Percentiles rank a stretch among this genome's conserved stretches.
These are phyloP conservation scores for Palythoa grandis DNA, from an alignment of 92 coral and sea anemone species.

Conservation along the genomic window DNA sequence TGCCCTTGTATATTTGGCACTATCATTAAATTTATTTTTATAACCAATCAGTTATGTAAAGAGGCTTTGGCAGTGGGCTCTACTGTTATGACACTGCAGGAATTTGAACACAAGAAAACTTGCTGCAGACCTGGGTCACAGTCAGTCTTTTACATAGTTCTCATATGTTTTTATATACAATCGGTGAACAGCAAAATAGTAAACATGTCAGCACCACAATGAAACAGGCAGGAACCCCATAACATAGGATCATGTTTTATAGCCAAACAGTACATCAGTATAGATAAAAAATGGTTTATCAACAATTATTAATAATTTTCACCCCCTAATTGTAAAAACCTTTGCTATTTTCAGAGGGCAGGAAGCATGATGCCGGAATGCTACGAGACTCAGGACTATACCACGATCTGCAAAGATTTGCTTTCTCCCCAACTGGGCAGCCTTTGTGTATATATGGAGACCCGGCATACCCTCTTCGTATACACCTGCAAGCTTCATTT, in stretches of 20 bases:
- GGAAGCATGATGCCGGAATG: constrained; percentile 48
- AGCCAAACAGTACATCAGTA: constrained; percentile 48
- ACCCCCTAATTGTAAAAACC: constrained; percentile 37
- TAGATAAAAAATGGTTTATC: constrained; percentile 46
- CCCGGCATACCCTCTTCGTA: constrained; percentile 1
- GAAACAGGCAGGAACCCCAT: constrained; percentile 47
- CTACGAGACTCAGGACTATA: constrained; percentile 41
- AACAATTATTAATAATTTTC: constrained; percentile 43
- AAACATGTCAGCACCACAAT: constrained; percentile 48
- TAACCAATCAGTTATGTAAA: constrained; percentile 40
- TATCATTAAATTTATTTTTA: constrained; percentile 30
- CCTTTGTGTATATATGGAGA: background rate
- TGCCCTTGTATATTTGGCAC: constrained; percentile 29
- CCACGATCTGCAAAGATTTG: constrained; percentile 4
- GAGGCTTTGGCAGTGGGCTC: constrained; percentile 47
- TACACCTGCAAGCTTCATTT: background rate
- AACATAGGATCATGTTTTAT: constrained; percentile 29
- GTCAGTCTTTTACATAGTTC: constrained; percentile 43
- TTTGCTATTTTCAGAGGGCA: constrained; percentile 26
- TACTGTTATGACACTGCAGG: constrained; percentile 46
- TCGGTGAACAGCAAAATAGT: constrained; percentile 50
- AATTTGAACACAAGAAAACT: constrained; percentile 52
- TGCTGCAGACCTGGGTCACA: constrained; percentile 46
- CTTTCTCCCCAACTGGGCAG: constrained; percentile 14
- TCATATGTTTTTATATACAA: constrained; percentile 35